Evolutionary conservation across 2,113 vertebrate genomes (phyloP).

Genomic region (Indicator maculatus): DNA sequence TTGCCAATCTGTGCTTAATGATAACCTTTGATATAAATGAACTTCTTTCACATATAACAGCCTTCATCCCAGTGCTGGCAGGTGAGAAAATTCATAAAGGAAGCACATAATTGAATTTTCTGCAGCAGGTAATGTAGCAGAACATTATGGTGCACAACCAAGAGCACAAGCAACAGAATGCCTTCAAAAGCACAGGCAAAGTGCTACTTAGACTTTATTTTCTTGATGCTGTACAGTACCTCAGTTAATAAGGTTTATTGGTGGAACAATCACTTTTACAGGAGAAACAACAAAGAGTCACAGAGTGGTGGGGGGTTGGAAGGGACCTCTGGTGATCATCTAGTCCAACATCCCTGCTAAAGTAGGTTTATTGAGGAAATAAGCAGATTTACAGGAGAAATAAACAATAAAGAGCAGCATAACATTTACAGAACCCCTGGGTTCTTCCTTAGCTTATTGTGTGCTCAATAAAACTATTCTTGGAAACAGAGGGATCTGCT

Average conservation of each 20-base stretch:
- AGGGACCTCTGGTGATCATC: no score
- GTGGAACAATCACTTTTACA: constrained; percentile 3
- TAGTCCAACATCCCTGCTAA: no score
- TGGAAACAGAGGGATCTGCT: constrained; percentile 26
- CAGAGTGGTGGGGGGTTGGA: no score
- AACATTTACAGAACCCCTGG: background rate
- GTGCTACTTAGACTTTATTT: background rate
- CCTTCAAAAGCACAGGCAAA: background rate
- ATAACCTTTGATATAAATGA: background rate
- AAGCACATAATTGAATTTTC: constrained; percentile 42
- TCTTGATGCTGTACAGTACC: background rate
- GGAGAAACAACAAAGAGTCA: background rate
- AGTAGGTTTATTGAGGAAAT: constrained; percentile 18
- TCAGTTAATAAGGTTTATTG: constrained; percentile 20
- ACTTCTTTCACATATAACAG: background rate
- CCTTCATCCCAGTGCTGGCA: background rate
- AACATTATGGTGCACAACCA: background rate
- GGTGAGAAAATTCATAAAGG: constrained; percentile 11
- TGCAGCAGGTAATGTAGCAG: background rate
- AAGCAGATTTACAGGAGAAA: background rate
- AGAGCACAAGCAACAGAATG: background rate
- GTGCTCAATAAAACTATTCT: constrained; percentile 13
- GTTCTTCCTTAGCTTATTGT: constrained; percentile 9
- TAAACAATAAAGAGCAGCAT: background rate
- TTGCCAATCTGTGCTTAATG: constrained; percentile 18